A percentile compares a stretch with the other conserved stretches of the same genome.
Conservation (phyloP, 2,888 invertebrate species). For the Psococerastis gibbosa region DNA sequence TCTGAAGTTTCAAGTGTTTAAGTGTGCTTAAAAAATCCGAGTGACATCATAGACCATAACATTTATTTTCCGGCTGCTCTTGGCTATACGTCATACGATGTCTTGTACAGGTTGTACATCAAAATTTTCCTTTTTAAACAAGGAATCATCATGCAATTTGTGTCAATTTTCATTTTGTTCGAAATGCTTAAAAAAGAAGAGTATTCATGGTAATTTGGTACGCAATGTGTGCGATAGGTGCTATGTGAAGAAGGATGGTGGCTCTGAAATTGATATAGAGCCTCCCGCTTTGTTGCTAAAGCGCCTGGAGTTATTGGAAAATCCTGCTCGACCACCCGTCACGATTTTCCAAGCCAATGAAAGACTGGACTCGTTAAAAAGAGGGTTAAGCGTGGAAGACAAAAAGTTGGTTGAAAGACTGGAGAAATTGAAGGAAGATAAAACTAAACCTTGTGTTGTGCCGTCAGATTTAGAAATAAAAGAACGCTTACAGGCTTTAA, state of each 20-base stretch:
- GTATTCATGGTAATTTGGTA: conserved; percentile 38
- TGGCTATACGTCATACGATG: conserved; percentile 30
- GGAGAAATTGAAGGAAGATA: conserved; percentile 42
- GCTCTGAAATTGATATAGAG: conserved; percentile 11
- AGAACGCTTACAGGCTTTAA: conserved; percentile 43
- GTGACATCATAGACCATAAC: too few species aligned
- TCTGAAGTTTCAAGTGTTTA: too few species aligned
- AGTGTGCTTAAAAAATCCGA: too few species aligned
- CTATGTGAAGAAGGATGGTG: conserved; percentile 25
- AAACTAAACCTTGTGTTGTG: conserved; percentile 26
- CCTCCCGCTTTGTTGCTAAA: conserved; percentile 22
- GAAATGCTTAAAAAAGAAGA: conserved; percentile 57
- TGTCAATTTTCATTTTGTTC: conserved; percentile 71
- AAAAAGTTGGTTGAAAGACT: conserved; percentile 45
- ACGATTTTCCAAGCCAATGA: conserved; percentile 30
- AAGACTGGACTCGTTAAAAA: conserved; percentile 24
- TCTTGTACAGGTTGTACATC: conserved; percentile 53
- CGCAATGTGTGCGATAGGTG: conserved; percentile 46
- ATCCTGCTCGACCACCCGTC: conserved; percentile 34
- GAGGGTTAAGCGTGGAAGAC: conserved; percentile 32
- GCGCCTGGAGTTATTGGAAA: conserved; percentile 32
- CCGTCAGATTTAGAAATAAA: conserved; percentile 45
- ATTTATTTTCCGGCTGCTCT: not conserved
- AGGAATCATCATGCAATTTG: conserved; percentile 56
- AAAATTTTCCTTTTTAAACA: conserved; percentile 48